These are phyloP conservation scores for Heteromurus nitidus DNA, from an alignment of 2,888 invertebrate species.

Conservation along the genomic window DNA sequence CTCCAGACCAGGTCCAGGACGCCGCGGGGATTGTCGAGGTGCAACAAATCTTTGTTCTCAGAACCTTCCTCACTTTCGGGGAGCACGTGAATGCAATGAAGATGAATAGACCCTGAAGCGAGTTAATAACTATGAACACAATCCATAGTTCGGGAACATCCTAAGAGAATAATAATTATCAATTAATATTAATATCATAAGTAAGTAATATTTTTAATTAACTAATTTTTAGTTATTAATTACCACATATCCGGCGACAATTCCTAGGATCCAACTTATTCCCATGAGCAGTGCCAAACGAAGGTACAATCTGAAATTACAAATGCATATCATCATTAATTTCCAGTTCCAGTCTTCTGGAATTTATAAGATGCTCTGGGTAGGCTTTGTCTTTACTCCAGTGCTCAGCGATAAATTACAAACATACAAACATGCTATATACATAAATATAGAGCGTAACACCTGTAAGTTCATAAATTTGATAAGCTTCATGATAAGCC, in stretches of 20 bases:
- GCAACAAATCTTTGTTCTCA: slow-evolving; percentile 69
- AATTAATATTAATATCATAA: no score
- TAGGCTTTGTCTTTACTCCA: no score
- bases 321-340: slow-evolving; percentile 30
- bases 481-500: no score
- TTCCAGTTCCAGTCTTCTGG: no score
- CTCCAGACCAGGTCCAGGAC: slow-evolving; percentile 73
- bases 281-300: slow-evolving; percentile 77
- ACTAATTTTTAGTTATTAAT: no score
- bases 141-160: slow-evolving; percentile 76
- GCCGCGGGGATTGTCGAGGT: slow-evolving; percentile 63
- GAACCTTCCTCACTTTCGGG: slow-evolving; percentile 75
- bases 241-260: slow-evolving; percentile 76
- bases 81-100: slow-evolving; percentile 78
- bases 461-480: no score
- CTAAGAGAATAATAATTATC: no score
- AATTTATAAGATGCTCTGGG: no score
- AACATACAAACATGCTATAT: no score
- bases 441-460: no score
- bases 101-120: slow-evolving; percentile 78
- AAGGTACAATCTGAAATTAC: slow-evolving; percentile 76
- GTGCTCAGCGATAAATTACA: no score
- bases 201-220: no score
- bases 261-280: slow-evolving; percentile 77
- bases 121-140: slow-evolving; percentile 77